Evolutionary conservation across 2,888 invertebrate species (phyloP), one percentile per base, ranked within the genome.

Genomic region (Amiota communis): DNA sequence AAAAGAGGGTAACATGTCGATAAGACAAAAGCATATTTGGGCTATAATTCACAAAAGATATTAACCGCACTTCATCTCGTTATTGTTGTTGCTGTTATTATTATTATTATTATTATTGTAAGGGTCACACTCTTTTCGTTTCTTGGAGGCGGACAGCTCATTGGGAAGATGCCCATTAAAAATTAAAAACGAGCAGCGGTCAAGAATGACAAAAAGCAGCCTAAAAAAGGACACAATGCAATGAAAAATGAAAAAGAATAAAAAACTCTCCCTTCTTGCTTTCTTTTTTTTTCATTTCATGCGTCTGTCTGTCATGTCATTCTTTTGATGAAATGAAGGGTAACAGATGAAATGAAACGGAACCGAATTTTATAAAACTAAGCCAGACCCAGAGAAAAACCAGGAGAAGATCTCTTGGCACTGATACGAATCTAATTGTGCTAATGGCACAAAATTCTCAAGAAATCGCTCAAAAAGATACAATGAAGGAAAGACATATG

Each of bases 151-250:
- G 83, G 83, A 85, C 83, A 81, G 85, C 83, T 84, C 83, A 84
- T 85, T 87, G 87, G 87, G 87, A 59, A 86, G 87, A 78, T 85
- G 81, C 80, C 36, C 80, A 87, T 86, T 87, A 86, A 87, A 87
- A 85, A 77, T 78, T 84, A 86, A 82, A 78, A 80, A 80, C 82
- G 81, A 85, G 84, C 86, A 79, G 80, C 65, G 81, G 79, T 77
- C 78, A 77, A 73, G 72, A 74, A 74, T 15, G 48, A 36, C 36
- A 36, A 36, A 36, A 36, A 36, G 36, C 36, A 6, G 36, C 36
- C 36, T 68, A 65, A 72, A 71, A 70, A 70, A 77, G 71, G 72
- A 72, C 70, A 69, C 36, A 36, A 36, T 36, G 36, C 36, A 36
- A 36, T 36, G 36, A 36, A 36, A 36, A 36, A 36, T 6, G 8